Base-by-base conservation (phyloP, 2,888 invertebrate genomes). In the Epirrhoe tristata region DNA sequence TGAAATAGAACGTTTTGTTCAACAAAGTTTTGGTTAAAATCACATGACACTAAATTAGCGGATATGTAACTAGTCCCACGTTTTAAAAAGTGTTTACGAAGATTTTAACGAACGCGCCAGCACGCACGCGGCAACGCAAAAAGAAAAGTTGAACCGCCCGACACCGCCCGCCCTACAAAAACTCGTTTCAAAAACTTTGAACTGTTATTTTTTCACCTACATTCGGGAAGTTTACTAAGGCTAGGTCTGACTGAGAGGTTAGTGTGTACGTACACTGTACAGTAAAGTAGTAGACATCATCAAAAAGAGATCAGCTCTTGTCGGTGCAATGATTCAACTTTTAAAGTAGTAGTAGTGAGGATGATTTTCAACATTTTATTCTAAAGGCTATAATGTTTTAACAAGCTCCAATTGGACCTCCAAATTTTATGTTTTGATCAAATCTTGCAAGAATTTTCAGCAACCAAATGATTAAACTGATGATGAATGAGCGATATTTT, bases 31-130 rank as follows among this genome's bases (percentile, higher is more conserved):
- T n/a, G 32, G 24, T 63, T 63, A 56, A 61, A 48, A 70, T 72
- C 69, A 53, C 66, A 65, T 70, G 63, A 60, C 56, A 74, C 63
- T 70, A 74, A 76, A 74, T 58, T 72, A 65, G 58, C 67, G 61
- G 73, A 68, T 63, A 39, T 70, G 60, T 74, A 77, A 76, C 78
- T 77, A 81, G 77, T 72, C 69, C 67, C 73, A 76, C 74, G 72
- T 77, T 79, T 83, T 78, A 73, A 77, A 81, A 81, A 81, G 69
- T 77, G 74, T 79, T 78, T 78, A 75, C 76, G 71, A 52, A 74
- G 71, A 74, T 69, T 78, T 73, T 77, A 81, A 82, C 78, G 75
- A 77, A 86, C 74, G 82, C 83, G 71, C 68, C 63, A 75, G 79
- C 84, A 86, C 84, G 81, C 84, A 82, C 81, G 77, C 74, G 67